phyloP scores from a whole-genome alignment of 2,797 vertebrate species.

The Neosalanx taihuensis region DNA sequence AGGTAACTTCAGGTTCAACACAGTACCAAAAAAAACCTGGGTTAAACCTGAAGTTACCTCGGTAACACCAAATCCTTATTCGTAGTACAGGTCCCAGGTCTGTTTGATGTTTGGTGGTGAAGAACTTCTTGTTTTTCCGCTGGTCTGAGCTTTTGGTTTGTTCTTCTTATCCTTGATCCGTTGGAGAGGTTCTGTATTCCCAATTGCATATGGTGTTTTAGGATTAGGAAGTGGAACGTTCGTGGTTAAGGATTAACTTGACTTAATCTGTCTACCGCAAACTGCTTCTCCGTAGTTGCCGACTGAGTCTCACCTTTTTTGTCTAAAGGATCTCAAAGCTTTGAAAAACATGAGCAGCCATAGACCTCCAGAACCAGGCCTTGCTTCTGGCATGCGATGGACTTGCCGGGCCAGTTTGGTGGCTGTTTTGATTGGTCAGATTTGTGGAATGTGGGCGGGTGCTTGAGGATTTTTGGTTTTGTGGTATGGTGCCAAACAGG shows the following conservation, averaged over 20 bases:
- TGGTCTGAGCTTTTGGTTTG: background rate
- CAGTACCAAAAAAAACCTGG: too few relatives aligned
- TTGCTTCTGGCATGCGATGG: conserved; percentile 22
- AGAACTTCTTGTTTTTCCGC: background rate
- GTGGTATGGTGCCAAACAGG: conserved; percentile 68
- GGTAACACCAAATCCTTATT: too few relatives aligned
- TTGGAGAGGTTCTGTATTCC: background rate
- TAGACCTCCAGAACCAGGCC: conserved; percentile 30
- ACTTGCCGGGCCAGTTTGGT: conserved; percentile 63
- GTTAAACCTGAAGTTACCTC: too few relatives aligned
- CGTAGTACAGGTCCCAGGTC: too few relatives aligned
- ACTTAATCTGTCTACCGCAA: background rate
- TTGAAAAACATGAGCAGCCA: conserved; percentile 2
- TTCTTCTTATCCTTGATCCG: background rate
- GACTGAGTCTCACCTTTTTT: background rate
- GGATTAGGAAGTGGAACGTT: background rate
- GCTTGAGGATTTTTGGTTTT: conserved; percentile 24
- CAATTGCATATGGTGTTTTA: background rate
- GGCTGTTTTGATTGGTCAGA: conserved; percentile 39
- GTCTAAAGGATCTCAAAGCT: background rate
- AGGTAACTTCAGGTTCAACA: too few relatives aligned
- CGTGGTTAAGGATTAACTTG: background rate
- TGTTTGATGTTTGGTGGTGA: background rate
- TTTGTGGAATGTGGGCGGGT: conserved; percentile 49
- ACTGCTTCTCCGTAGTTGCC: too few relatives aligned